Percentiles rank a stretch among this genome's conserved stretches.
phyloP scores from a whole-genome alignment of 1,140 invertebrate species.

The Chelonus insularis region DNA sequence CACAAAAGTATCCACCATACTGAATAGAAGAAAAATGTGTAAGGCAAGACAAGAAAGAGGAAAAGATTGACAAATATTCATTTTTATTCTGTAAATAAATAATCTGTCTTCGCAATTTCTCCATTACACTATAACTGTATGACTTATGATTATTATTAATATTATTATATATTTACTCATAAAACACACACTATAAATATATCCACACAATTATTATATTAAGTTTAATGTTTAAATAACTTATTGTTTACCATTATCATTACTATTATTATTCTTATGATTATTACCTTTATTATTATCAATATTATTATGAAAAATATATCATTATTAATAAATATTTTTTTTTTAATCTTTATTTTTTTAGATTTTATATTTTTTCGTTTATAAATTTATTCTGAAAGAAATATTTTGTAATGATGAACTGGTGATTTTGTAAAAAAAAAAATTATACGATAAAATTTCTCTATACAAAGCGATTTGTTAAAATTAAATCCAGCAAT shows the following conservation, averaged over 20 bases:
- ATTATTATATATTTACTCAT: constrained; percentile 2
- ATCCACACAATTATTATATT: constrained; percentile 32
- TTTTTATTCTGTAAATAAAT: constrained; percentile 54
- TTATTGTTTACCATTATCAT: constrained; percentile 49
- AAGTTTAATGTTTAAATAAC: constrained; percentile 41
- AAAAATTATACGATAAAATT: too few species aligned
- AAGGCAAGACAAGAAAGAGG: constrained; percentile 13
- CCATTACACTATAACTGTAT: constrained; percentile 39
- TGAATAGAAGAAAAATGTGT: constrained; percentile 5
- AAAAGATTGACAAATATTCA: constrained; percentile 40
- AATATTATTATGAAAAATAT: too few species aligned
- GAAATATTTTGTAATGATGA: too few species aligned
- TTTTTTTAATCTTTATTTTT: too few species aligned
- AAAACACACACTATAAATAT: constrained; percentile 28
- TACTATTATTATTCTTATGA: too few species aligned
- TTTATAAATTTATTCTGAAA: too few species aligned
- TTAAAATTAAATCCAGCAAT: too few species aligned
- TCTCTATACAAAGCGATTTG: too few species aligned
- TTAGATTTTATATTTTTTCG: too few species aligned
- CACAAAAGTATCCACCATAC: background rate
- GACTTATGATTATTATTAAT: constrained; percentile 18
- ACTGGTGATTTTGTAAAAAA: too few species aligned
- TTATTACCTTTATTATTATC: too few species aligned
- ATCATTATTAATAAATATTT: too few species aligned
- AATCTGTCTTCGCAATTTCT: constrained; percentile 34